A percentile compares a stretch with the other conserved stretches of the same genome.
Evolutionary conservation across 37 sponge, comb jelly and placozoan species (phyloP).

Genomic region (Halichondria panicea): DNA sequence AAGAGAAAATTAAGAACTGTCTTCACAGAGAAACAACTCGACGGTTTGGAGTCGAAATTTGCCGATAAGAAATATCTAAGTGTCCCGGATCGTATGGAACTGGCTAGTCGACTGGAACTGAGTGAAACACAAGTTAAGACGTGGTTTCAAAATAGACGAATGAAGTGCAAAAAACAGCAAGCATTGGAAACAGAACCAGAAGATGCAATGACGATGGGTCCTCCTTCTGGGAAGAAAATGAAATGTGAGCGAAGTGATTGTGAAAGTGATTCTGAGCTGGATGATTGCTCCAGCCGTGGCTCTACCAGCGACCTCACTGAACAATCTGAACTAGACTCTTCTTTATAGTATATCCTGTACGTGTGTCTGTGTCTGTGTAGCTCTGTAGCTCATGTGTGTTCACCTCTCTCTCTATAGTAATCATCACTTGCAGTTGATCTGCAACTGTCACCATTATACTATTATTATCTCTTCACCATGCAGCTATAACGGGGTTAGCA

Average conservation of each 20-base stretch:
- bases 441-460: too few species aligned
- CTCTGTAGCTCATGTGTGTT: too few species aligned
- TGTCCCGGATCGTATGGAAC: slow-evolving; percentile 91
- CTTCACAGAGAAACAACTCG: slow-evolving; percentile 92
- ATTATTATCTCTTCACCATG: too few species aligned
- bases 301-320: background rate
- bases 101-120: slow-evolving; percentile 83
- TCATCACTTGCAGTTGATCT: too few species aligned
- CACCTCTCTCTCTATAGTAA: too few species aligned
- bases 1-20: slow-evolving; percentile 92
- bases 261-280: slow-evolving; percentile 22
- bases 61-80: slow-evolving; percentile 90
- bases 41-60: slow-evolving; percentile 91
- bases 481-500: too few species aligned
- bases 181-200: slow-evolving; percentile 19
- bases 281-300: background rate
- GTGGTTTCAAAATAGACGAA: slow-evolving; percentile 95
- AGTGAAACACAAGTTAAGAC: slow-evolving; percentile 98
- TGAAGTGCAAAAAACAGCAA: slow-evolving; percentile 92
- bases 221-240: slow-evolving; percentile 27
- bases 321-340: too few species aligned
- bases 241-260: slow-evolving; percentile 14
- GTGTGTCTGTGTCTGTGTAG: too few species aligned
- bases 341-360: too few species aligned
- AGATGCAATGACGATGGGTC: background rate